Base-by-base conservation (phyloP, 2,113 vertebrate genomes). In the Anas platyrhynchos region DNA sequence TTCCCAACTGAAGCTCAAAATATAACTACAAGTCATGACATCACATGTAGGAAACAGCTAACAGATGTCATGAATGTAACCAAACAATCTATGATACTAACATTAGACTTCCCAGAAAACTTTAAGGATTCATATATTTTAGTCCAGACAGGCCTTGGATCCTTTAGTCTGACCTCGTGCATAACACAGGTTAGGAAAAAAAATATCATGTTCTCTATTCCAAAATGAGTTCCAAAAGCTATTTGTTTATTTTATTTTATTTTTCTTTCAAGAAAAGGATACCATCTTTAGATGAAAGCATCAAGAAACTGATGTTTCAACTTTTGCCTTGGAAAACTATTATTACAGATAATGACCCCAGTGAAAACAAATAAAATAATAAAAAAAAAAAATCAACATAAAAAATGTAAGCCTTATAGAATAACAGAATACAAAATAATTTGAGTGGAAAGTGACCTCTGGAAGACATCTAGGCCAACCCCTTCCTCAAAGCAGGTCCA, bases 41-140 rank as follows among this genome's bases (percentile, higher is more conserved):
- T 90, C 93, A 93, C 86, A 76, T 13, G 21, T 6, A 88, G 86
- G 34, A 89, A 89, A 94, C 77, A 82, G 81, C 73, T 86, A 91
- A 69, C 87, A 89, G 83, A 86, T 92, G 96, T 78, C 89, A 89
- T 52, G 43, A 73, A 32, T 17, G 34, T 52, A 91, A 86, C 77
- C 52, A 91, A 91, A 81, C 58, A 71, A 81, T 23, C n/a, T 52
- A 31, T 44, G 86, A 32, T 82, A 27, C 71, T 77, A 81, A 92
- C 38, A 34, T 86, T n/a, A 75, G 77, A 59, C 46, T 95, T 95
- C 74, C 58, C 81, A 94, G 86, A 89, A 95, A 92, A 88, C 26
- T n/a, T 82, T 25, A 52, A 95, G 63, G 32, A 52, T 71, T 83
- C 23, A 72, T 86, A 36, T 58, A 61, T 88, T 92, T 76, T 36